Evolutionary conservation across 2,797 vertebrate species (phyloP).

Genomic region (Ciconia nigra): DNA sequence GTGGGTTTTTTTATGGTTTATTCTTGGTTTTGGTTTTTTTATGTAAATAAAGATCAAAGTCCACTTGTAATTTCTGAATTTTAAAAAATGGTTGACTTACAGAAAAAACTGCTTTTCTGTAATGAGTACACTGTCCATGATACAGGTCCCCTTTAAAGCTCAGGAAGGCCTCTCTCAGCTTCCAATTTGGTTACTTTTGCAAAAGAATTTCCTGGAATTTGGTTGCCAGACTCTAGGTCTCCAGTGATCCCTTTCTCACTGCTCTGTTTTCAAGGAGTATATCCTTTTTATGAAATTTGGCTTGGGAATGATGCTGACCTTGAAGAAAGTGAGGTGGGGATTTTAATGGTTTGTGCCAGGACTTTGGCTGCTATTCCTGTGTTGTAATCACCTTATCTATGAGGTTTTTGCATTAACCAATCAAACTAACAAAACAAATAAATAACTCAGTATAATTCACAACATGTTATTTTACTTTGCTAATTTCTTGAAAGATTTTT

Average conservation of each 20-base stretch:
- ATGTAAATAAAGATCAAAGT: not conserved
- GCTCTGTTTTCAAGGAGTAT: conserved; percentile 48
- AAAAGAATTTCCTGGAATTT: conserved; percentile 45
- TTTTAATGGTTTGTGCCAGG: conserved; percentile 14
- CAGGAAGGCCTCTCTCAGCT: not conserved
- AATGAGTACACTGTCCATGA: not conserved
- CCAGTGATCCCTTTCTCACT: conserved; percentile 17
- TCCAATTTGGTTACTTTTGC: conserved; percentile 33
- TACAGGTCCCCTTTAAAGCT: not conserved
- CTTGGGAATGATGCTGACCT: conserved; percentile 38
- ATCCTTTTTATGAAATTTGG: conserved; percentile 49
- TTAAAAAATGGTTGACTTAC: not conserved
- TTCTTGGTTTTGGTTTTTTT: not conserved
- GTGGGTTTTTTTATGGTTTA: not conserved
- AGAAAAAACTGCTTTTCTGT: not conserved
- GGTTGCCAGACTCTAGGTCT: conserved; percentile 38
- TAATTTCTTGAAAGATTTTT: conserved; percentile 37
- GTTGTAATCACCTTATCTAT: conserved; percentile 59
- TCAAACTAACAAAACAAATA: conserved; percentile 38
- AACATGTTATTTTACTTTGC: conserved; percentile 8
- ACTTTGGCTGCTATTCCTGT: conserved; percentile 33
- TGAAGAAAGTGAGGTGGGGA: conserved; percentile 31
- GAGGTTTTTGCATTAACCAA: conserved; percentile 18
- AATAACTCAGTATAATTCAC: not conserved
- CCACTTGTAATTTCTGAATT: not conserved